Evolutionary conservation across 2,797 vertebrate genomes (phyloP).

Genomic region (Netta rufina): DNA sequence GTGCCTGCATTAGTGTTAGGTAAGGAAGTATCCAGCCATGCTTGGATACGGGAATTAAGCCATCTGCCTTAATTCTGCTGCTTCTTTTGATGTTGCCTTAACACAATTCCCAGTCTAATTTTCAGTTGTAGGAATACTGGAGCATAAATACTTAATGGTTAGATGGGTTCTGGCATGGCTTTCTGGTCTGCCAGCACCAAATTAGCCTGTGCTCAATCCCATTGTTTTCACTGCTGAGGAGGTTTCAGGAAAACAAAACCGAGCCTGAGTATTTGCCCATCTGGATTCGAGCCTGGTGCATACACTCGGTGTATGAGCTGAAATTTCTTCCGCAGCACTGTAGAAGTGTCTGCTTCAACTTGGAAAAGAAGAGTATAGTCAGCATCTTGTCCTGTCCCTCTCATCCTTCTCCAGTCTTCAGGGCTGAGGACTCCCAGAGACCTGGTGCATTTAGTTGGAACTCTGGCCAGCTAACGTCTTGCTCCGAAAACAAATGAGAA

Average conservation of each 20-base stretch:
- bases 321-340: background rate
- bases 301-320: background rate
- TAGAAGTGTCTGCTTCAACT: background rate
- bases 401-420: background rate
- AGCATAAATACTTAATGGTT: background rate
- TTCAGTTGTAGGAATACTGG: background rate
- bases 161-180: background rate
- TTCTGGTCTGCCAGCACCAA: background rate
- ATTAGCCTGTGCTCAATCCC: background rate
- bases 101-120: background rate
- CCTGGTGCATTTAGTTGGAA: background rate
- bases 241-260: background rate
- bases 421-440: background rate
- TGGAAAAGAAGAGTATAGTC: background rate
- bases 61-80: background rate
- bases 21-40: background rate
- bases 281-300: background rate
- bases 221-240: background rate
- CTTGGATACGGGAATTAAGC: background rate
- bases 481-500: background rate
- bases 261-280: background rate
- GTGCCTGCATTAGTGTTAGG: accelerated
- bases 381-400: background rate
- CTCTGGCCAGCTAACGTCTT: background rate
- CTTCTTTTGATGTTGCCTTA: background rate